A percentile compares a stretch with the other conserved stretches of the same genome.
Evolutionary conservation across 2,113 vertebrate genomes (phyloP).

Genomic region (Pedionomus torquatus): DNA sequence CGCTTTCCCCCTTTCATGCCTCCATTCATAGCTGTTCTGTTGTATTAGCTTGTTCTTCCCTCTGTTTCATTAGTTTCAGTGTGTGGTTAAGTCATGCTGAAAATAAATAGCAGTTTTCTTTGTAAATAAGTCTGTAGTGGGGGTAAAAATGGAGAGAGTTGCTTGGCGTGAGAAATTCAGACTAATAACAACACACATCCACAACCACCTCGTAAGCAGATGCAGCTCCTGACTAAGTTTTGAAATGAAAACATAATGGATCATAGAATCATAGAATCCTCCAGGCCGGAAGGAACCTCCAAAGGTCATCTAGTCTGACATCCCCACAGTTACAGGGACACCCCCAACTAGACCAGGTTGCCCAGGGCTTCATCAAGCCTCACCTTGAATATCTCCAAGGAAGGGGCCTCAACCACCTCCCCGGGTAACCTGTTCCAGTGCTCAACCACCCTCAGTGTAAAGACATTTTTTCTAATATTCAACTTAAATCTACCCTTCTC

Average conservation of each 20-base stretch:
- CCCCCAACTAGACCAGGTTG: too few relatives aligned
- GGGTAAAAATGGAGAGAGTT: neutral
- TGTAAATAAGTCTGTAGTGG: neutral
- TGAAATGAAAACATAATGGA: neutral
- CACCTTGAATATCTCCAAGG: too few relatives aligned
- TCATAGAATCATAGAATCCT: too few relatives aligned
- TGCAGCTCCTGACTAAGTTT: neutral
- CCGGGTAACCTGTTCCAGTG: too few relatives aligned
- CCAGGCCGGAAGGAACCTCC: too few relatives aligned
- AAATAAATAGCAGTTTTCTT: neutral
- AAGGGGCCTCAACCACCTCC: too few relatives aligned
- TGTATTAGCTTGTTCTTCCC: neutral
- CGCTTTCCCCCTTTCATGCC: neutral
- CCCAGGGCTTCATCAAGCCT: too few relatives aligned
- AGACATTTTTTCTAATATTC: too few relatives aligned
- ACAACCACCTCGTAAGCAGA: neutral
- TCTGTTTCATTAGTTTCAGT: neutral
- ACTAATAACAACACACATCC: neutral
- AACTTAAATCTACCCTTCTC: too few relatives aligned
- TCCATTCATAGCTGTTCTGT: neutral
- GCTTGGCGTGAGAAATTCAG: neutral
- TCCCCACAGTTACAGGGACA: too few relatives aligned
- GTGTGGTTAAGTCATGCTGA: neutral
- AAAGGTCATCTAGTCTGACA: too few relatives aligned
- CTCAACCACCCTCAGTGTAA: too few relatives aligned